Evolutionary conservation across 1,140 invertebrate species (phyloP), one percentile per base, ranked within the genome.

Genomic region (Holotrichia oblita): DNA sequence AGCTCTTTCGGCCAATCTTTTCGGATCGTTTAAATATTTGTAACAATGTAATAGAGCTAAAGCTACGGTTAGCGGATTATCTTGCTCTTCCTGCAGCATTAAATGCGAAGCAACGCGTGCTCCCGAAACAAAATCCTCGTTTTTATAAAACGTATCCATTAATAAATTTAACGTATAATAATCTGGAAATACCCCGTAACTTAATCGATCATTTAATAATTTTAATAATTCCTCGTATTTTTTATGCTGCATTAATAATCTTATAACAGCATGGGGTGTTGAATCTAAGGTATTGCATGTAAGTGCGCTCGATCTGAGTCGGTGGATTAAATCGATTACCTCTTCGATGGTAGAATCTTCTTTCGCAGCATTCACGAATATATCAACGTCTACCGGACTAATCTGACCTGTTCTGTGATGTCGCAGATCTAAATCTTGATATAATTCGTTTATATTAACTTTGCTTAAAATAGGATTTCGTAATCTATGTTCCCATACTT

Each of bases 181-280:
- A 88, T 99, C 96, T 14, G 95, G 90, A 85, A 98, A 98, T 40
- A 99, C 87, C 0, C 98, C 97, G 88, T 95, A 98, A 83, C 94
- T 94, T 10, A 97, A 86, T 73, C 96, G 91, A 85, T 97, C 93
- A 82, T 94, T 90, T 14, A 99, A 86, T 14, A 97, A 89, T 24
- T 90, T 85, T 0, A 97, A 81, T 12, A 98, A 87, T 40, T 93
- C 89, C 12, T 95, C 87, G 40, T 85, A 81, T 79, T 90, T 87
- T 0, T 89, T 88, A 82, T 87, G 86, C 48, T 92, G 87, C 0
- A 97, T 81, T 61, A 93, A 91, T 78, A 90, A 89, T 81, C 94
- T 87, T 48, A 96, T 89, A 41, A 94, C 89, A 24, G 95, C 95
- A 88, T 97, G 94, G 83, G 91, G 89, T 6, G 96, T 97, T 0